phyloP scores from a whole-genome alignment of 2,888 invertebrate genomes.

The Cacoxenus indagator region DNA sequence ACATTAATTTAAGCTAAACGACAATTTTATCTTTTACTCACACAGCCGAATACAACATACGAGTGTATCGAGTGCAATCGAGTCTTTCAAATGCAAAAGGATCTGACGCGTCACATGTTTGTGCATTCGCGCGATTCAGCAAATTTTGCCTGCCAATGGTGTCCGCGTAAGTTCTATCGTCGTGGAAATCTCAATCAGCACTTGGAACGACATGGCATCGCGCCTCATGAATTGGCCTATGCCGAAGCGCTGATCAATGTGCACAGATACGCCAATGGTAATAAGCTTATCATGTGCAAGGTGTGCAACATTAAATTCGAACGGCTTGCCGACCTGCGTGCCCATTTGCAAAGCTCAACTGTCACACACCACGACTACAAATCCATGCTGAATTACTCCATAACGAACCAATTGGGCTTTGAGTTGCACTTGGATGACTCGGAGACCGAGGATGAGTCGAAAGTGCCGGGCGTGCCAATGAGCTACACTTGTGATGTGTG shows the following conservation, averaged over 20 bases:
- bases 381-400: slow-evolving; percentile 63
- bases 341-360: slow-evolving; percentile 46
- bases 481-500: slow-evolving; percentile 64
- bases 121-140: slow-evolving; percentile 55
- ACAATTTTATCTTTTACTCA: background rate
- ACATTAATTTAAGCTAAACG: background rate
- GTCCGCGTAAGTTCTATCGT: slow-evolving; percentile 64
- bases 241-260: slow-evolving; percentile 56
- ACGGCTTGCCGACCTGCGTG: slow-evolving; percentile 47
- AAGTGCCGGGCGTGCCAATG: slow-evolving; percentile 30
- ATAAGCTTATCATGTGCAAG: slow-evolving; percentile 58
- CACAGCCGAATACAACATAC: slow-evolving; percentile 22
- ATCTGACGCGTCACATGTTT: slow-evolving; percentile 59
- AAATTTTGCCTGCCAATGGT: slow-evolving; percentile 63
- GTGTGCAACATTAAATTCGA: slow-evolving; percentile 55
- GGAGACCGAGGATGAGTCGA: slow-evolving; percentile 66
- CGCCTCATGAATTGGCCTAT: slow-evolving; percentile 42
- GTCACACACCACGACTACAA: slow-evolving; percentile 41
- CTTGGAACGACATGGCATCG: slow-evolving; percentile 56
- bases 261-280: slow-evolving; percentile 57
- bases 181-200: slow-evolving; percentile 61
- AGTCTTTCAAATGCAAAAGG: slow-evolving; percentile 62
- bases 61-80: slow-evolving; percentile 52
- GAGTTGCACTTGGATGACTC: slow-evolving; percentile 69
- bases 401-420: slow-evolving; percentile 65